These are phyloP conservation scores for Electrona antarctica DNA, from an alignment of 2,113 vertebrate genomes.

Conservation along the genomic window DNA sequence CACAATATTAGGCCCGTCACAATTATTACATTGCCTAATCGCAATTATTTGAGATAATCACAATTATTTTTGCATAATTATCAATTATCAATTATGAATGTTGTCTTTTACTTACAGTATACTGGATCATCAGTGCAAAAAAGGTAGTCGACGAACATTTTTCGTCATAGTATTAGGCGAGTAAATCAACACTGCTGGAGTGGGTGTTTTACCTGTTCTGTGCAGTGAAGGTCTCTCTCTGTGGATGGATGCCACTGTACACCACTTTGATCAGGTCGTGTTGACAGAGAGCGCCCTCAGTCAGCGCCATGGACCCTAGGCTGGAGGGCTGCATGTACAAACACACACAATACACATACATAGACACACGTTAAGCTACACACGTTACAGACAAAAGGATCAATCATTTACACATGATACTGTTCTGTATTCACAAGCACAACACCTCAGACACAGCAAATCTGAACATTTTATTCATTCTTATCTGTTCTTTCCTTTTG, in stretches of 20 bases:
- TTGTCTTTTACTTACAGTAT: too few relatives aligned
- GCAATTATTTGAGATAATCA: too few relatives aligned
- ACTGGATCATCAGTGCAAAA: too few relatives aligned
- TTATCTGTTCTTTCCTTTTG: neutral
- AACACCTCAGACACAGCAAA: neutral
- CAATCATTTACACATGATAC: too few relatives aligned
- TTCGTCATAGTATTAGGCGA: too few relatives aligned
- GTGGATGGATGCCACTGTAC: conserved; percentile 96
- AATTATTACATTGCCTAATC: too few relatives aligned
- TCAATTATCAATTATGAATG: too few relatives aligned
- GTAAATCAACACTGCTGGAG: neutral
- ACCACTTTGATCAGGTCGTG: conserved; percentile 96
- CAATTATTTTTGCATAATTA: too few relatives aligned
- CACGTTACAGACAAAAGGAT: neutral
- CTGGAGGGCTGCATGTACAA: conserved; percentile 85
- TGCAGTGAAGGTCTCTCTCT: conserved; percentile 97
- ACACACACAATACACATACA: neutral
- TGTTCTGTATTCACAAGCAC: neutral
- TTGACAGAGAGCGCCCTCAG: conserved; percentile 94
- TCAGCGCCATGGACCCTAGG: conserved; percentile 96
- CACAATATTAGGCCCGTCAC: too few relatives aligned
- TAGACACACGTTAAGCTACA: neutral
- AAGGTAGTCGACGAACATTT: too few relatives aligned
- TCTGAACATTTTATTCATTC: neutral
- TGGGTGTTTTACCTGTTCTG: conserved; percentile 87